These are phyloP conservation scores for Cepphus grylle DNA, from an alignment of 2,113 vertebrate genomes.

Conservation along the genomic window DNA sequence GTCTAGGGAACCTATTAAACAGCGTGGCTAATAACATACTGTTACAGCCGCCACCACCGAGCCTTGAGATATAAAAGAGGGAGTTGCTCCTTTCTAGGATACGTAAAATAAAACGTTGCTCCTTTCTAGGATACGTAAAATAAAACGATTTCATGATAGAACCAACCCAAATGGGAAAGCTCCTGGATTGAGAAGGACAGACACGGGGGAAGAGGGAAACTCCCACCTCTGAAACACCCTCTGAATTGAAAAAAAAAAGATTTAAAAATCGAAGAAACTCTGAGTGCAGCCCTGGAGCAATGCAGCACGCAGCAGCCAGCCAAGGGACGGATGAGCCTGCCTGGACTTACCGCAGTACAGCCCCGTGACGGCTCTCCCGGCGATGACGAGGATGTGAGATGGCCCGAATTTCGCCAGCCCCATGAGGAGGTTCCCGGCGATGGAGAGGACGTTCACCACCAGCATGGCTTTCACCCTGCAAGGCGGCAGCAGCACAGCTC, in stretches of 20 bases:
- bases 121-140: background rate
- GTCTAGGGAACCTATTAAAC: background rate
- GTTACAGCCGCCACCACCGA: background rate
- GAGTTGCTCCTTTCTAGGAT: background rate
- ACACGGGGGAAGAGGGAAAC: background rate
- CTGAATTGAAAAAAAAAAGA: background rate
- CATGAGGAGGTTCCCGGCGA: conserved; percentile 88
- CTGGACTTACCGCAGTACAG: conserved; percentile 87
- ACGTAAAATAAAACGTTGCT: background rate
- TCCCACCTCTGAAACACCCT: background rate
- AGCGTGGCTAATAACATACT: background rate
- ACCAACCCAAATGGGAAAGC: background rate
- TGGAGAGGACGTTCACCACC: conserved; percentile 83
- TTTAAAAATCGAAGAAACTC: background rate
- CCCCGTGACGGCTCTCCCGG: conserved; percentile 87
- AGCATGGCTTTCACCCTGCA: conserved; percentile 91
- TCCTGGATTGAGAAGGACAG: background rate
- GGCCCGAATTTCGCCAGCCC: conserved; percentile 83
- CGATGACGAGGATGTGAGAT: conserved; percentile 88
- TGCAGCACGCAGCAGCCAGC: too few species aligned
- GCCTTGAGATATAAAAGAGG: background rate
- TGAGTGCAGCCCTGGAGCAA: background rate
- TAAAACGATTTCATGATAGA: background rate
- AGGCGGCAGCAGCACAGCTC: conserved; percentile 36
- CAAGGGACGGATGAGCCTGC: background rate